Evolutionary conservation across 2,888 invertebrate genomes (phyloP).

Genomic region (Conchocele bisecta): DNA sequence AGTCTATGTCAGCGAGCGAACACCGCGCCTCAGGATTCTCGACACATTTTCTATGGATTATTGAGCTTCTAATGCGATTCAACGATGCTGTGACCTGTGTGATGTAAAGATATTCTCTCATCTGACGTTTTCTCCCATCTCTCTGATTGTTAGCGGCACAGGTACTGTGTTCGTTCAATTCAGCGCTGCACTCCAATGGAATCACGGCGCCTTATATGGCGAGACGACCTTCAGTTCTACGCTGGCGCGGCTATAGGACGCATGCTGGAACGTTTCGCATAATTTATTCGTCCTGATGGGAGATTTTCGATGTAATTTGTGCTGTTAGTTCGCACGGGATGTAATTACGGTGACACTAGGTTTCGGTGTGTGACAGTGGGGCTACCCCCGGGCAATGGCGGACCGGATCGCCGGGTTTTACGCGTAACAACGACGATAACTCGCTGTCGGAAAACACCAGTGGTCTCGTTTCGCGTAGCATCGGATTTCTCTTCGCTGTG

Average conservation of each 20-base stretch:
- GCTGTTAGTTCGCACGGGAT: constrained; percentile 48
- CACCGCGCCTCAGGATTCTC: too few relatives aligned
- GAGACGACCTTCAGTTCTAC: constrained; percentile 47
- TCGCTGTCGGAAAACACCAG: too few relatives aligned
- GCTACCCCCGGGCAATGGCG: constrained; percentile 27
- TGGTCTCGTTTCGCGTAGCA: too few relatives aligned
- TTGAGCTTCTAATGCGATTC: too few relatives aligned
- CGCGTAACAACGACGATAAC: too few relatives aligned
- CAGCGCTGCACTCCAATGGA: constrained; percentile 58
- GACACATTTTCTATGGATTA: too few relatives aligned
- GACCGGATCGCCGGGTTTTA: constrained; percentile 8
- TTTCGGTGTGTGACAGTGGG: constrained; percentile 30
- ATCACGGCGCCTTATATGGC: constrained; percentile 69
- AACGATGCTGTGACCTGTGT: too few relatives aligned
- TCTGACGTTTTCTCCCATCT: too few relatives aligned
- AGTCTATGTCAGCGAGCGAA: too few relatives aligned
- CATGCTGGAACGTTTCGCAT: constrained; percentile 72
- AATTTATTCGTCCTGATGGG: constrained; percentile 75
- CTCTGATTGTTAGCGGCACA: too few relatives aligned
- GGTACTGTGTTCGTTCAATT: neutral
- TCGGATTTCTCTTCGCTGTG: too few relatives aligned
- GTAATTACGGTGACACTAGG: constrained; percentile 29
- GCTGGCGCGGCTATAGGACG: constrained; percentile 41
- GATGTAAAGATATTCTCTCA: too few relatives aligned
- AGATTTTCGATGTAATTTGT: constrained; percentile 61